Percentiles rank a stretch among this genome's conserved stretches.
These are phyloP conservation scores for Colinus virginianus DNA, from an alignment of 2,113 vertebrate genomes.

Conservation along the genomic window DNA sequence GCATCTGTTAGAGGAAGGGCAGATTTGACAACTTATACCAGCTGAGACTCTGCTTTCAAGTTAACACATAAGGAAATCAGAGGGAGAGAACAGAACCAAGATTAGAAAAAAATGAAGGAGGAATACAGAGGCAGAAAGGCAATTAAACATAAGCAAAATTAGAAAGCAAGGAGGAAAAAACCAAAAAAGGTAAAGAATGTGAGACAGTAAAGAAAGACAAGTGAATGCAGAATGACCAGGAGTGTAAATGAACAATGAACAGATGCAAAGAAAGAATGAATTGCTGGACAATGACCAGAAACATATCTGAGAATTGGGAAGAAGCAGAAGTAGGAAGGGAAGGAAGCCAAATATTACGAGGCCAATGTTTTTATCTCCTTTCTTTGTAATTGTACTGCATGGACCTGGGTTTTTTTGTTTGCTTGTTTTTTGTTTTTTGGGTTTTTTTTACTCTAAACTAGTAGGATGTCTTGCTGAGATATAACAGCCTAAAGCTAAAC, in stretches of 20 bases:
- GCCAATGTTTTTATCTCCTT: neutral
- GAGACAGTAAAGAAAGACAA: neutral
- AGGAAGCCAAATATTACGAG: slow-evolving; percentile 2
- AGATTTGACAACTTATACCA: neutral
- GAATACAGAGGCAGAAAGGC: neutral
- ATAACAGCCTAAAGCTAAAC: neutral
- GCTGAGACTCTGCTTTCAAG: neutral
- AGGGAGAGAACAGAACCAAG: neutral
- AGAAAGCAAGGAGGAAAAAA: neutral
- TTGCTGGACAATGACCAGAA: slow-evolving; percentile 37
- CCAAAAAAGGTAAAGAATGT: neutral
- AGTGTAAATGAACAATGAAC: neutral
- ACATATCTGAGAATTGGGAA: slow-evolving; percentile 1
- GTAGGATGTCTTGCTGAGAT: neutral
- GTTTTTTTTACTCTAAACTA: neutral
- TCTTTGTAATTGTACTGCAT: neutral
- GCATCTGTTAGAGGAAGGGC: neutral
- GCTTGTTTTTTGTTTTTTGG: neutral
- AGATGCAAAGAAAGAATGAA: slow-evolving; percentile 29
- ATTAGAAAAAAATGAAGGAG: neutral
- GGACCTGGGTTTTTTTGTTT: neutral
- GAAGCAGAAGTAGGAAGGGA: neutral
- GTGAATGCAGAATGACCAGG: neutral
- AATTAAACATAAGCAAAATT: neutral
- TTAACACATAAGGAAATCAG: neutral